Evolutionary conservation across 2,797 vertebrate species (phyloP).

Genomic region (Okamejei kenojei): DNA sequence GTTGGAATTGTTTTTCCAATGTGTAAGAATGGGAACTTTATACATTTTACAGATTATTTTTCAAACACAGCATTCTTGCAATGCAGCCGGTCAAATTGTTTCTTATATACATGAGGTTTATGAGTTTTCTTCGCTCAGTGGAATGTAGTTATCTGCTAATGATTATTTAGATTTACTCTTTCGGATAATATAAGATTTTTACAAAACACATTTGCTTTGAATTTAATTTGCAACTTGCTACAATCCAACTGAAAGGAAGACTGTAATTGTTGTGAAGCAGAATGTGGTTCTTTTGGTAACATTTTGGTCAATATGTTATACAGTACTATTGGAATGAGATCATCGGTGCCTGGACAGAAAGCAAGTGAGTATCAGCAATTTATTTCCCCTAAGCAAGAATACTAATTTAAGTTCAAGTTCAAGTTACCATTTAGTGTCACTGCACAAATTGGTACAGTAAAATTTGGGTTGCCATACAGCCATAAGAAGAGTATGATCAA

Average conservation of each 20-base stretch:
- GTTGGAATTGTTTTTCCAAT: background rate
- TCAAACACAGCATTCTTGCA: background rate
- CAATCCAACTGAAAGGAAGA: too few species aligned
- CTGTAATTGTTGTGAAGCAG: background rate
- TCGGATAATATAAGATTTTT: background rate
- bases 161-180: background rate
- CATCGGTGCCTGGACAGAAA: slow-evolving; percentile 61
- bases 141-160: background rate
- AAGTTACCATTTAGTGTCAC: too few species aligned
- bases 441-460: too few species aligned
- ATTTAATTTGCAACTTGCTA: background rate
- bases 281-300: background rate
- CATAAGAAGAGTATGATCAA: background rate
- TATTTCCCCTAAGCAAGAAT: background rate
- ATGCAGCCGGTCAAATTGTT: background rate
- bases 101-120: background rate
- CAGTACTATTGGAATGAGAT: slow-evolving; percentile 60
- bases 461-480: too few species aligned
- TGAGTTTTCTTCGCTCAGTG: background rate
- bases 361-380: slow-evolving; percentile 58
- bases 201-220: background rate
- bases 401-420: background rate
- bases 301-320: slow-evolving; percentile 45
- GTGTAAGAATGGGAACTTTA: background rate
- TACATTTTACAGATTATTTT: background rate